Conservation (phyloP, 2,797 vertebrate species). For the Sciaenops ocellatus region DNA sequence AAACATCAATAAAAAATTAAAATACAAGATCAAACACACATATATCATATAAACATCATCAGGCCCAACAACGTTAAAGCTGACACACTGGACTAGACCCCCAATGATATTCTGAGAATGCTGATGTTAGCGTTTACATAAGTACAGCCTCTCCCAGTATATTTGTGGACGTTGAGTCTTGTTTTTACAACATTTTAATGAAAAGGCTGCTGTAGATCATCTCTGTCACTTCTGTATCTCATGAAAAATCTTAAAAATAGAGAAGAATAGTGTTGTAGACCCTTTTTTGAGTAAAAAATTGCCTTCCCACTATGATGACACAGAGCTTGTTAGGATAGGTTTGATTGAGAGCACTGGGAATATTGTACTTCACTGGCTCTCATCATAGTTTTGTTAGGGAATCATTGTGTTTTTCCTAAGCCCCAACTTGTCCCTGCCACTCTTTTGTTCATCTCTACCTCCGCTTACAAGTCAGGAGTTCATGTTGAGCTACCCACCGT, state of each 20-base stretch:
- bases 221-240: neutral
- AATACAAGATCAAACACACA: too few species aligned
- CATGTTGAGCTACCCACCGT: slow-evolving; percentile 31
- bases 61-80: too few species aligned
- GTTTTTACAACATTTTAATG: neutral
- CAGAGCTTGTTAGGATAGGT: neutral
- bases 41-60: too few species aligned
- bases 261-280: too few species aligned
- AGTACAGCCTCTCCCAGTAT: neutral
- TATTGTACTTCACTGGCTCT: slow-evolving; percentile 4
- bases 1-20: too few species aligned
- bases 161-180: neutral
- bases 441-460: slow-evolving; percentile 33
- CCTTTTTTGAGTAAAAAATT: neutral
- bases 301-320: neutral
- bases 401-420: slow-evolving; percentile 21
- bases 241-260: neutral
- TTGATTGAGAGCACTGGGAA: slow-evolving; percentile 15
- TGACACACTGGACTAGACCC: too few species aligned
- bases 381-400: slow-evolving; percentile 23
- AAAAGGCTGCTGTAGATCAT: neutral
- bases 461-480: slow-evolving; percentile 46
- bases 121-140: neutral
- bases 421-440: slow-evolving; percentile 50
- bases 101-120: neutral